phyloP scores from a whole-genome alignment of 2,113 vertebrate genomes.

The Halichoerus grypus region DNA sequence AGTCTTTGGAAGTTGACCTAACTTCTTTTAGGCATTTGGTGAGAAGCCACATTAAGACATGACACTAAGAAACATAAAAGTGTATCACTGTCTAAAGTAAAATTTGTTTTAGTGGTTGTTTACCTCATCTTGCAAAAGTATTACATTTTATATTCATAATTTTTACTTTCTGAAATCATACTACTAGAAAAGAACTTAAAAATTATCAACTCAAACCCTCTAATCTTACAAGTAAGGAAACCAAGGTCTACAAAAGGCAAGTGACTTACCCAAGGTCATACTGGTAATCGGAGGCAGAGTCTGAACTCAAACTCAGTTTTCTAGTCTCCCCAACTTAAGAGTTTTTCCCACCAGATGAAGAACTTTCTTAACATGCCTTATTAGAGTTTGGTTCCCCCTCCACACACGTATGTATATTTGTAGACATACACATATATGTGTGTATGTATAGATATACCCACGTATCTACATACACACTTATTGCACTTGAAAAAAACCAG shows the following conservation, averaged over 20 bases:
- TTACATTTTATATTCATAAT: neutral
- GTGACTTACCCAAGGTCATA: neutral
- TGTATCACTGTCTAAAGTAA: neutral
- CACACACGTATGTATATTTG: neutral
- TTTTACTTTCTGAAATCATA: conserved; percentile 49
- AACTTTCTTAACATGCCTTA: neutral
- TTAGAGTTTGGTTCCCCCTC: neutral
- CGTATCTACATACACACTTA: neutral
- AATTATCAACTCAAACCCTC: neutral
- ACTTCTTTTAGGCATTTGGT: neutral
- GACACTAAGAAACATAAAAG: neutral
- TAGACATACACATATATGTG: neutral
- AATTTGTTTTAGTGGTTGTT: conserved; percentile 35
- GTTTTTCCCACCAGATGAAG: neutral
- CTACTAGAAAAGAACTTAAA: conserved; percentile 34
- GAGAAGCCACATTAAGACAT: neutral
- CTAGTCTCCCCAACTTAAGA: neutral
- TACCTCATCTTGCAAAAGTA: neutral
- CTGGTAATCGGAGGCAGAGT: neutral
- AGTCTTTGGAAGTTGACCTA: neutral
- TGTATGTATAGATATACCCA: neutral
- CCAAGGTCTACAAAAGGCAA: neutral
- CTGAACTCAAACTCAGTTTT: neutral
- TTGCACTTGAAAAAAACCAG: neutral
- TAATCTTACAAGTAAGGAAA: conserved; percentile 48